A percentile compares a stretch with the other conserved stretches of the same genome.
phyloP scores from a whole-genome alignment of 2,888 invertebrate species.

The Zele albiditarsus region DNA sequence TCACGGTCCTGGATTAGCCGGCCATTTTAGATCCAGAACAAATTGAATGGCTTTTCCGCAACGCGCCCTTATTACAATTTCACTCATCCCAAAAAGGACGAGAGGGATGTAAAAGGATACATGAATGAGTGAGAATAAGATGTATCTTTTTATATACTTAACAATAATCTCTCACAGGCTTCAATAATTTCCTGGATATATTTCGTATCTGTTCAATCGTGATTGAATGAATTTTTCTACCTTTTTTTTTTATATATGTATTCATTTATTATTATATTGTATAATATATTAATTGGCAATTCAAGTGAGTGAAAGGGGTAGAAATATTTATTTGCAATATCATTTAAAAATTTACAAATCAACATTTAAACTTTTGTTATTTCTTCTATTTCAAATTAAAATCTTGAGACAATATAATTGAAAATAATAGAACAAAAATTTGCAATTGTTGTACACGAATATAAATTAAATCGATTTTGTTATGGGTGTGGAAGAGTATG shows the following conservation, averaged over 20 bases:
- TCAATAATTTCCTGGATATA: not conserved
- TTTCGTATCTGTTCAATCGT: not conserved
- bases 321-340: too few species aligned
- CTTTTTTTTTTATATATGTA: not conserved
- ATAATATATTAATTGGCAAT: too few species aligned
- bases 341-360: too few species aligned
- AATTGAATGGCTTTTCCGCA: conserved; percentile 51
- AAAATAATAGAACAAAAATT: too few species aligned
- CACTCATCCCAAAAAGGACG: not conserved
- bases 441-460: too few species aligned
- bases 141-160: not conserved
- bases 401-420: too few species aligned
- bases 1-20: conserved; percentile 45
- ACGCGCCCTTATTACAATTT: conserved; percentile 12
- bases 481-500: not conserved
- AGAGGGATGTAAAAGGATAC: not conserved
- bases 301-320: too few species aligned
- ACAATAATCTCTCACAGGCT: not conserved
- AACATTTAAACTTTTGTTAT: too few species aligned
- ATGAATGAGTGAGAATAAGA: conserved; percentile 7
- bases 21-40: conserved; percentile 51
- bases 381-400: too few species aligned
- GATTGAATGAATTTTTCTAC: not conserved
- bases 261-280: too few species aligned
- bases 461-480: not conserved